Evolutionary conservation across 1,140 invertebrate genomes (phyloP), one percentile per base, ranked within the genome.

Genomic region (Daktulosphaira vitifoliae): DNA sequence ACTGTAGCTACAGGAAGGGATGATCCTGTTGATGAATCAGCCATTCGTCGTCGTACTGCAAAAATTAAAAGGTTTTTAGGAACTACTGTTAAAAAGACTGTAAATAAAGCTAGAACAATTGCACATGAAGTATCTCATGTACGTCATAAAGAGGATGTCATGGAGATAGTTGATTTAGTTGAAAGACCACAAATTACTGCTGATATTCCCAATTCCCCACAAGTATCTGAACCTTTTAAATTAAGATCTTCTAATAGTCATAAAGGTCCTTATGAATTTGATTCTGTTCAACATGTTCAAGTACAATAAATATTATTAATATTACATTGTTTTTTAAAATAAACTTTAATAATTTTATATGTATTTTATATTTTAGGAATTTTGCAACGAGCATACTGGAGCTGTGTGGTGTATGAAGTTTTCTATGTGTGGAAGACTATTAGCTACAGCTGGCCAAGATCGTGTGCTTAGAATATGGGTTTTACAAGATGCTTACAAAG

Each of bases 391-490:
- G 70, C 92, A 97, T 73, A 82, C 82, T 6, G 91, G 92, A 29
- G 90, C 96, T 3, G 88, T 98, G 69, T 99, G 96, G 96, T 96
- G 92, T 68, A 96, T 98, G 89, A 97, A 98, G 78, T 98, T 98
- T 74, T 96, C 93, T 49, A 86, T 85, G 23, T 97, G 93, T 78
- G 95, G 95, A 0, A 79, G 92, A 50, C 77, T 98, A 42, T 74
- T 98, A 65, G 94, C 95, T 5, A 96, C 94, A 2, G 95, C 94
- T 48, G 96, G 96, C 0, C 94, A 98, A 78, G 96, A 98, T 77
- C 84, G 87, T 67, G 83, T 96, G 49, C 76, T 98, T 44, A 79
- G 94, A 56, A 88, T 98, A 66, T 99, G 95, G 95, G 90, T 96
- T 49, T 77, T 97, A 0, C 82, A 88, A 68, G 88, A 90, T 74